Evolutionary conservation across 2,888 invertebrate species (phyloP).

Genomic region (Parapristionchus giblindavisi): DNA sequence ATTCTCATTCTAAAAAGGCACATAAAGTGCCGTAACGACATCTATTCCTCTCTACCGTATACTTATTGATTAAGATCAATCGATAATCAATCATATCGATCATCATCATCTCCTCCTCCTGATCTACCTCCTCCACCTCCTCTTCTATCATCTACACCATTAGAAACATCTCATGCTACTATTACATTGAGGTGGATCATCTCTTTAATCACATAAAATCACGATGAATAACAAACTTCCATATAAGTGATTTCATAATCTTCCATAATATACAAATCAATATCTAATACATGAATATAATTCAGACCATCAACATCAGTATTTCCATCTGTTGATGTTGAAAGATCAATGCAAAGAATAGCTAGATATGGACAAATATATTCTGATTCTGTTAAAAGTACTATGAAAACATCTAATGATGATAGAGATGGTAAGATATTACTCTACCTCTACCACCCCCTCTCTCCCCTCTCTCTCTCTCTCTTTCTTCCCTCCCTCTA

Average conservation of each 20-base stretch:
- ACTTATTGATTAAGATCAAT: neutral
- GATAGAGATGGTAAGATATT: slow-evolving; percentile 22
- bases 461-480: too few species aligned
- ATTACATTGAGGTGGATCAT: slow-evolving; percentile 14
- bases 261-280: neutral
- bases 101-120: slow-evolving; percentile 15
- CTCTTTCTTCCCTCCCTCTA: neutral
- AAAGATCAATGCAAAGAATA: slow-evolving; percentile 37
- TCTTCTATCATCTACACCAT: slow-evolving; percentile 3
- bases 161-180: slow-evolving; percentile 9
- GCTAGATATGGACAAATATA: slow-evolving; percentile 37
- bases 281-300: neutral
- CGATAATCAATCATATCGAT: neutral
- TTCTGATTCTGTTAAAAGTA: slow-evolving; percentile 35
- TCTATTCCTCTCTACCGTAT: too few species aligned
- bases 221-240: neutral
- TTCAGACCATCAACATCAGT: neutral
- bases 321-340: slow-evolving; percentile 22
- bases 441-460: too few species aligned
- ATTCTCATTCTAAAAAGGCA: too few species aligned
- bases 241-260: neutral
- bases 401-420: slow-evolving; percentile 16
- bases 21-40: too few species aligned
- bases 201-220: neutral
- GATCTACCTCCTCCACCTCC: slow-evolving; percentile 26